Evolutionary conservation across 2,888 invertebrate species (phyloP), one percentile per base, ranked within the genome.

Genomic region (Beris chalybata): DNA sequence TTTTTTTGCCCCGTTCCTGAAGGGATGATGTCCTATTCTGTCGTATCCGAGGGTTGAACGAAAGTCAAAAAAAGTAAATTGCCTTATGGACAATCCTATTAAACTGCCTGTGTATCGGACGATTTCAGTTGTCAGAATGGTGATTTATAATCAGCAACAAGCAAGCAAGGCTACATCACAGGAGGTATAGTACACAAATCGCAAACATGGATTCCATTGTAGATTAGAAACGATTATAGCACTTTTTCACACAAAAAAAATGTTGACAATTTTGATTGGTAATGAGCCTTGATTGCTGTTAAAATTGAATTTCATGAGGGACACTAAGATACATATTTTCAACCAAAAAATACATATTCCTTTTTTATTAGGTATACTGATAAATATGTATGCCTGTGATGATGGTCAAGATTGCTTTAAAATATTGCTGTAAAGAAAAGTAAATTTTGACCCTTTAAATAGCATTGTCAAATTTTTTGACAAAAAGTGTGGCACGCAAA

Each of bases 111-210:
- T 50, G 50, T 29, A 50, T 52, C 12, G 52, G 61, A 38, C 43
- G 52, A 61, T 52, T 32, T 50, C 52, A 50, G 52, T 32, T 61
- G 61, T 61, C 61, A 61, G 50, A 32, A 52, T 50, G 29, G 43
- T 61, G 61, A 61, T 61, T 61, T 61, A 61, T 61, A 61, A 61
- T 50, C 50, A 22, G 30, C 61, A 61, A 61, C 61, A 61, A 52
- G 38, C 61, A 52, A 32, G 30, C 32, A 47, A 11, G 50, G 52
- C 32, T 38, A 30, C 61, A 61, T 50, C 50, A 50, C 61, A 61
- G 61, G 61, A 61, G 61, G 61, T 61, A 50, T 38, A n/a, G 61
- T 12, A 50, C 38, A 2, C 38, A 38, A 38, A 38, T 38, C 38
- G 38, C 9, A 38, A 9, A 38, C 38, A 5, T n/a, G n/a, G 47